Evolutionary conservation across 2,888 invertebrate genomes (phyloP), one percentile per base, ranked within the genome.

Genomic region (Tipula unca): DNA sequence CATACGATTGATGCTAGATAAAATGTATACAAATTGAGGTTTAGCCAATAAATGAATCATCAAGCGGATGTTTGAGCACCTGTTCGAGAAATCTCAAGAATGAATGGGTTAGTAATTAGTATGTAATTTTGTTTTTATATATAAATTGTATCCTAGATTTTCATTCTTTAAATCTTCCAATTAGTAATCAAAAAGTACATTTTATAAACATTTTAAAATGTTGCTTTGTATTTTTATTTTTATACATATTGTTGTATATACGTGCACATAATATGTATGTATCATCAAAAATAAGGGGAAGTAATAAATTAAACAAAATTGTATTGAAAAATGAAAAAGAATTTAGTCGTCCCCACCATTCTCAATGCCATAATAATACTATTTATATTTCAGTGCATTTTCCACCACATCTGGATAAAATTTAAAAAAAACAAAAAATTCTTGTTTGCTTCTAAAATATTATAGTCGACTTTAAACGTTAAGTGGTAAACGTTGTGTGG

Each of bases 341-440:
- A 69, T 1, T 10, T 25, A 25, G n/a, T 13, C 69, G 5, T 42
- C 69, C 69, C 69, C 69, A 25, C 69, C 25, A 25, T 25, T 25
- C n/a, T n/a, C 25, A 69, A 69, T 25, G 13, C 69, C 69, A 69
- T 69, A 69, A 69, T 25, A 25, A 69, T 10, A 69, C 25, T 69
- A 69, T 69, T 69, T 69, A 69, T 69, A 69, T 69, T 69, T 69
- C 69, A 69, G 69, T 69, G 69, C 69, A 69, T 69, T 69, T 69
- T 25, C 69, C 25, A 54, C 48, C 48, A 69, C 69, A 69, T 20
- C 69, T 69, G 69, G 69, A 69, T 69, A 69, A 69, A 69, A 69
- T 69, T 10, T 8, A 69, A 54, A n/a, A 17, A 54, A 17, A 54
- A 25, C 48, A 48, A 69, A 25, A 69, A 25, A 69, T 69, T 69